Conservation (phyloP, 2,888 invertebrate species). For the Onthophagus sagittarius region DNA sequence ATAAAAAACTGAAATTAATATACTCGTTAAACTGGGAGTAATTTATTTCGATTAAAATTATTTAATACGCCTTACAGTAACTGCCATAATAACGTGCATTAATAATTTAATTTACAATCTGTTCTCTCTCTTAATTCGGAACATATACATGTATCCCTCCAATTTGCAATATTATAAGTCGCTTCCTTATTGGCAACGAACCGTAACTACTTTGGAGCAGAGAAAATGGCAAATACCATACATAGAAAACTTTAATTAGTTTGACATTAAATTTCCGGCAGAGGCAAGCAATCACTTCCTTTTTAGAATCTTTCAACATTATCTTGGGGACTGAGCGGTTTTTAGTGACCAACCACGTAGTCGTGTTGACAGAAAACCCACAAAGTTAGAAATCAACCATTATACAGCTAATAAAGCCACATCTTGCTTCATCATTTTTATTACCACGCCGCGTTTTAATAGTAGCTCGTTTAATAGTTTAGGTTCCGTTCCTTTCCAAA, state of each 20-base stretch:
- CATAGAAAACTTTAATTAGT: constrained; percentile 2
- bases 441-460: neutral
- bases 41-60: too few relatives aligned
- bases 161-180: neutral
- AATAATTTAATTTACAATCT: neutral
- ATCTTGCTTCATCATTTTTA: neutral
- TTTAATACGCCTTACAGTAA: neutral
- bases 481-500: too few relatives aligned
- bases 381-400: neutral
- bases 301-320: neutral
- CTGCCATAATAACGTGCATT: neutral
- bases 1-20: too few relatives aligned
- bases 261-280: constrained; percentile 7
- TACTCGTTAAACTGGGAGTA: too few relatives aligned
- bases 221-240: neutral
- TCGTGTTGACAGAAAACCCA: neutral
- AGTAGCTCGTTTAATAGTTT: too few relatives aligned
- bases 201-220: neutral
- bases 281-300: neutral
- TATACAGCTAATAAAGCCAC: neutral
- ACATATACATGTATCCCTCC: neutral
- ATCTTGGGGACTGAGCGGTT: neutral
- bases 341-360: neutral
- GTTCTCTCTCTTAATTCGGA: neutral
- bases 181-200: neutral